phyloP scores from a whole-genome alignment of 2,113 vertebrate genomes.

The Mobula birostris region DNA sequence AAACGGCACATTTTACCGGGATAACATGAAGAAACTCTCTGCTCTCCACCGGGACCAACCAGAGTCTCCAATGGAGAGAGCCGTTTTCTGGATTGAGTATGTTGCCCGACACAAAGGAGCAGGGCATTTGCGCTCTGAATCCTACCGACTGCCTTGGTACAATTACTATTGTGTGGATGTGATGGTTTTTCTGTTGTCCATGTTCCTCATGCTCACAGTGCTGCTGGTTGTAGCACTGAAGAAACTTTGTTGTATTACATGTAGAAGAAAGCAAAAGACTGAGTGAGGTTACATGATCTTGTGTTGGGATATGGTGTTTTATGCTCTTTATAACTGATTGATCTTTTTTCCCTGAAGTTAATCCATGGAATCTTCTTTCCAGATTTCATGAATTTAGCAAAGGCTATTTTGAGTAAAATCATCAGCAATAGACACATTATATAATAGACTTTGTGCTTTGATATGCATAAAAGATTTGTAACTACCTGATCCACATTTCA shows the following conservation, averaged over 20 bases:
- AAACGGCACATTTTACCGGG: constrained; percentile 51
- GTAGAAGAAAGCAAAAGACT: not conserved
- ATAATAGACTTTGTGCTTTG: too few relatives aligned
- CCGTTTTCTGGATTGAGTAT: constrained; percentile 60
- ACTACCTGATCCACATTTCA: too few relatives aligned
- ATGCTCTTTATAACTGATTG: not conserved
- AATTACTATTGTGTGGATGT: constrained; percentile 55
- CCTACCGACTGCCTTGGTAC: constrained; percentile 57
- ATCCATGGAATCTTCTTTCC: not conserved
- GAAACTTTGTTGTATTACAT: not conserved
- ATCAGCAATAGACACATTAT: too few relatives aligned
- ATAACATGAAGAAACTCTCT: constrained; percentile 54
- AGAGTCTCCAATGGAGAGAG: constrained; percentile 50
- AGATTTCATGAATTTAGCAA: too few relatives aligned
- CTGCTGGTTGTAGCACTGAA: not conserved
- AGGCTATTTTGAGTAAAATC: too few relatives aligned
- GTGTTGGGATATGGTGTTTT: not conserved
- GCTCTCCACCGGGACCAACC: constrained; percentile 53
- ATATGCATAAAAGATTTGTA: too few relatives aligned
- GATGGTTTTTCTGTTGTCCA: constrained; percentile 39
- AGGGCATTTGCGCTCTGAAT: constrained; percentile 55
- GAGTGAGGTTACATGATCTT: not conserved
- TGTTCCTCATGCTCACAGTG: not conserved
- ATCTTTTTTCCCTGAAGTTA: not conserved
- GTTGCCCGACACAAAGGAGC: constrained; percentile 62